These are phyloP conservation scores for Drosophila koepferae DNA, from an alignment of 2,888 invertebrate genomes.

Conservation along the genomic window DNA sequence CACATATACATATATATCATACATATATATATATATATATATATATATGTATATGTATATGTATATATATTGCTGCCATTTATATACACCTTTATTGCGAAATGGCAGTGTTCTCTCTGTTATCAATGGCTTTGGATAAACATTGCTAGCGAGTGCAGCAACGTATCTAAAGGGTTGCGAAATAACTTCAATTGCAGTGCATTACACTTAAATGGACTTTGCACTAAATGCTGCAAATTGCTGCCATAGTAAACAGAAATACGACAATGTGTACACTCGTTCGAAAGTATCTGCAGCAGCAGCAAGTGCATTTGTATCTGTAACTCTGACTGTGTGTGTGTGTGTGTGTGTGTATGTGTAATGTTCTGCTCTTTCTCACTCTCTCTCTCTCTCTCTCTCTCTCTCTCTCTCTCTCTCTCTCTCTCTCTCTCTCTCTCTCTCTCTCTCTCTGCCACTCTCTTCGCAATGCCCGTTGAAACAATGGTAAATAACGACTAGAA, in stretches of 20 bases:
- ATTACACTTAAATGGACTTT: slow-evolving; percentile 71
- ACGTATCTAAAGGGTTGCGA: slow-evolving; percentile 24
- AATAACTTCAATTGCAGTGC: slow-evolving; percentile 56
- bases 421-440: not conserved
- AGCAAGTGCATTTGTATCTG: not conserved
- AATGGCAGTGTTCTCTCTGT: slow-evolving; percentile 6
- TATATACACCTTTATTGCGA: not conserved
- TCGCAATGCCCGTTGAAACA: slow-evolving; percentile 61
- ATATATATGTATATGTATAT: not conserved
- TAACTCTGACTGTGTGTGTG: slow-evolving; percentile 6
- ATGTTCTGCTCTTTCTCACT: slow-evolving; percentile 1
- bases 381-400: not conserved
- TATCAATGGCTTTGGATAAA: slow-evolving; percentile 46
- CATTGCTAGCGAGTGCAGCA: slow-evolving; percentile 22
- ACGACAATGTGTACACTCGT: slow-evolving; percentile 4
- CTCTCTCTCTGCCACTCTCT: not conserved
- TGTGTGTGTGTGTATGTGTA: slow-evolving; percentile 17
- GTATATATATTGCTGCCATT: not conserved
- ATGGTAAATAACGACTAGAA: slow-evolving; percentile 78
- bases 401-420: slow-evolving; percentile 1
- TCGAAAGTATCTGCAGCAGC: slow-evolving; percentile 4
- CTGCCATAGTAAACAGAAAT: slow-evolving; percentile 58
- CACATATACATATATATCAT: not conserved
- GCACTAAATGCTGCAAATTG: slow-evolving; percentile 69
- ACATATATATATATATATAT: not conserved